phyloP scores from a whole-genome alignment of 1,140 invertebrate species.

The Patella vulgata region DNA sequence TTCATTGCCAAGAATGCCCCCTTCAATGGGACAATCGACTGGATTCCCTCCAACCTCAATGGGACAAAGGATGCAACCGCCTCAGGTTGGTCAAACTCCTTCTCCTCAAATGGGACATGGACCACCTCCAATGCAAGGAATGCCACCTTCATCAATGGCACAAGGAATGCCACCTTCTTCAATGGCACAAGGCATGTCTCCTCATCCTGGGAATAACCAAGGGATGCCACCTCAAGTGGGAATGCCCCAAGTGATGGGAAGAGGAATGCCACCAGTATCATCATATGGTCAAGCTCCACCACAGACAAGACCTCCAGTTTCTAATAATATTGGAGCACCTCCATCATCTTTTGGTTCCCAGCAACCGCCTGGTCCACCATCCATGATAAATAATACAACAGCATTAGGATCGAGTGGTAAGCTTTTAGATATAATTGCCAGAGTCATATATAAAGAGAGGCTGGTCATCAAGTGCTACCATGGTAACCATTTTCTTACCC shows the following conservation, averaged over 20 bases:
- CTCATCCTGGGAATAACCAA: neutral
- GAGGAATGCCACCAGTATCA: no score
- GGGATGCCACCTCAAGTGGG: neutral
- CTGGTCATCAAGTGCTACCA: no score
- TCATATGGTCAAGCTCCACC: no score
- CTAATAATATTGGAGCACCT: neutral
- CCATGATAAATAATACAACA: neutral
- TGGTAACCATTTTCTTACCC: neutral
- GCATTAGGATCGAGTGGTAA: no score
- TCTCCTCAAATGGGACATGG: neutral
- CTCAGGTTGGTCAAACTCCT: neutral
- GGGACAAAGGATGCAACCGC: conserved; percentile 1
- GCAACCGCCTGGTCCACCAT: neutral
- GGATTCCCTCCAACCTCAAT: neutral
- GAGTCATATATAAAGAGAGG: no score
- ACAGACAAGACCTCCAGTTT: neutral
- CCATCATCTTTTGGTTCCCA: neutral
- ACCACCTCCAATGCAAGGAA: neutral
- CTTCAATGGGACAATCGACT: neutral
- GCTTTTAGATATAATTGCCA: no score
- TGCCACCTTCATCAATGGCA: conserved; percentile 3
- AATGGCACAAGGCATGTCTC: neutral
- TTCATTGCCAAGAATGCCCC: neutral
- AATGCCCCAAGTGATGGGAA: no score
- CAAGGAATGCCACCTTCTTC: neutral